These are phyloP conservation scores for Chelon labrosus DNA, from an alignment of 2,797 vertebrate genomes.

Conservation along the genomic window DNA sequence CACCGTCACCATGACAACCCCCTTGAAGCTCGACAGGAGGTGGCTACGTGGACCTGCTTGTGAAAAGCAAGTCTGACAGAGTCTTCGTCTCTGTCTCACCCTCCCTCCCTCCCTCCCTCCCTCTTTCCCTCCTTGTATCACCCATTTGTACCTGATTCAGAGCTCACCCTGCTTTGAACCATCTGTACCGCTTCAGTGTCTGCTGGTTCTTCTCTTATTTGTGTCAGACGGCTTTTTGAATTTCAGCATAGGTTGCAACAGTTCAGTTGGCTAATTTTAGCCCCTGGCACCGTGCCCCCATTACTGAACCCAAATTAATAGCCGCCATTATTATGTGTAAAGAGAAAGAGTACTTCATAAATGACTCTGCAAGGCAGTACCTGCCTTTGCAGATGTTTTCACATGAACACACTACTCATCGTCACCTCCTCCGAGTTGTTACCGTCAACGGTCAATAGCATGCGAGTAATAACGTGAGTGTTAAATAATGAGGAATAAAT, in stretches of 20 bases:
- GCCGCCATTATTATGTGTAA: conserved; percentile 17
- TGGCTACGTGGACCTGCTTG: conserved; percentile 76
- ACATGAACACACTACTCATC: conserved; percentile 11
- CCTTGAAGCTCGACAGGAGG: conserved; percentile 81
- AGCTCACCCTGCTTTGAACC: conserved; percentile 54
- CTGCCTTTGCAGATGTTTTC: conserved; percentile 27
- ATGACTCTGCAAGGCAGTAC: conserved; percentile 9
- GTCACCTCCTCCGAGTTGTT: conserved; percentile 28
- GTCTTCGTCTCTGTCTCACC: conserved; percentile 57
- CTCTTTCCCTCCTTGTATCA: conserved; percentile 35
- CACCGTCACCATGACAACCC: conserved; percentile 85
- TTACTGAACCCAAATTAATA: conserved; percentile 14
- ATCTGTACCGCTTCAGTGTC: conserved; percentile 35
- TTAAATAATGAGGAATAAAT: conserved; percentile 70
- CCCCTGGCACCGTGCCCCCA: background rate
- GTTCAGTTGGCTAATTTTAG: conserved; percentile 7
- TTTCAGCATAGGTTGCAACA: conserved; percentile 26
- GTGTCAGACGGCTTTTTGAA: conserved; percentile 21
- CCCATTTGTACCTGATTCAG: conserved; percentile 54
- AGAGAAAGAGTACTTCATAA: background rate
- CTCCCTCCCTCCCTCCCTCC: conserved; percentile 33
- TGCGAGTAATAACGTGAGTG: conserved; percentile 44
- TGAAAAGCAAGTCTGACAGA: conserved; percentile 78
- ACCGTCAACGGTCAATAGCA: conserved; percentile 28
- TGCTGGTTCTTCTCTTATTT: conserved; percentile 34